Conservation (phyloP, 2,797 vertebrate genomes). For the Poeciliopsis turneri region DNA sequence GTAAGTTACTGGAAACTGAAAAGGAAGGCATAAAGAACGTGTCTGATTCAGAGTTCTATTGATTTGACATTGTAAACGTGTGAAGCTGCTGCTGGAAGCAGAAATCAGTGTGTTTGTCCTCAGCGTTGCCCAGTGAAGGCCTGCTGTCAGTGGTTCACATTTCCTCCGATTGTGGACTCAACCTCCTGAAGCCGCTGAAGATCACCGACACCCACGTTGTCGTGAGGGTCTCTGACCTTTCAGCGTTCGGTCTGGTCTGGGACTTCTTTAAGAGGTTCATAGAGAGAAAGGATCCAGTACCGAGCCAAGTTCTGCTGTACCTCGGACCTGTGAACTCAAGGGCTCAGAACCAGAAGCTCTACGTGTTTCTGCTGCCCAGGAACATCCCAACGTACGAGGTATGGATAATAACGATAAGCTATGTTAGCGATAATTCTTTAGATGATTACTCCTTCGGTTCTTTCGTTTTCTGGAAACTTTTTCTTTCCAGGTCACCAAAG, state of each 20-base stretch:
- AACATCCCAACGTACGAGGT: not conserved
- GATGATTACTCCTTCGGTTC: not conserved
- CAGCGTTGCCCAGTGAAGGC: not conserved
- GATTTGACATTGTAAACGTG: not conserved
- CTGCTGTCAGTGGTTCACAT: not conserved
- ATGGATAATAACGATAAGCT: too few relatives aligned
- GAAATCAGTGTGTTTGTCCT: not conserved
- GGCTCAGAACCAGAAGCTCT: not conserved
- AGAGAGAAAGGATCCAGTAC: not conserved
- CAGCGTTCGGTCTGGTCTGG: not conserved
- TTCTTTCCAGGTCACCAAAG: not conserved
- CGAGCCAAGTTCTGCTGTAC: not conserved
- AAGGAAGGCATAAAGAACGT: not conserved
- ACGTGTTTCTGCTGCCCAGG: not conserved
- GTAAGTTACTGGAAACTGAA: not conserved
- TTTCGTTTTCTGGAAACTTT: not conserved
- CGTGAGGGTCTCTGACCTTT: not conserved
- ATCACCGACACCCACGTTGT: not conserved
- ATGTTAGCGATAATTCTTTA: too few relatives aligned
- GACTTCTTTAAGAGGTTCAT: not conserved
- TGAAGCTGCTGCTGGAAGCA: not conserved
- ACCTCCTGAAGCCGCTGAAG: not conserved
- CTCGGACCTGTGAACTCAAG: not conserved
- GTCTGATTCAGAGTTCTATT: not conserved
- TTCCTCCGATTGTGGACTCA: not conserved